Conservation (phyloP, 2,113 vertebrate genomes). For the Chionis minor region DNA sequence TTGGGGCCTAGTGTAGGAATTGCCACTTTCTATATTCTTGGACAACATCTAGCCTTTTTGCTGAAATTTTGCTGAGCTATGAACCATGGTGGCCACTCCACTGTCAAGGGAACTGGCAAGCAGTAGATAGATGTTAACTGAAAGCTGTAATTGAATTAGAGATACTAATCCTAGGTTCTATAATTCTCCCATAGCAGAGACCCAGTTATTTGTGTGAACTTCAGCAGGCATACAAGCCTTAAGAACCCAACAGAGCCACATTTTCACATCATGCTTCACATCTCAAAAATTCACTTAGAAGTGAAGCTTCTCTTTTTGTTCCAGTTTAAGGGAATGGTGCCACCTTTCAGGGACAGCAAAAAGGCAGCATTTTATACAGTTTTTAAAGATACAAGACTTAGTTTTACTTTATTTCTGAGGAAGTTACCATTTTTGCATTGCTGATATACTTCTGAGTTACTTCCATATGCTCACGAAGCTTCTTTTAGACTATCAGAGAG, state of each 20-base stretch:
- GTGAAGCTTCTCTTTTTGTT: background rate
- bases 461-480: fast-evolving
- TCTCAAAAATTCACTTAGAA: background rate
- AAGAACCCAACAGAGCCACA: background rate
- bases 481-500: background rate
- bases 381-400: background rate
- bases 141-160: background rate
- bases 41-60: background rate
- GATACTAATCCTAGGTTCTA: background rate
- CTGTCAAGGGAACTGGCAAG: background rate
- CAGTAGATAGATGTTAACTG: background rate
- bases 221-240: background rate
- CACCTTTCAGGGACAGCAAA: background rate
- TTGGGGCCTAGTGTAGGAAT: background rate
- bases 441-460: background rate
- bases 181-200: background rate
- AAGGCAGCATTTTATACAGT: background rate
- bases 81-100: background rate
- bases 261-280: background rate
- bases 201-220: background rate
- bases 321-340: background rate
- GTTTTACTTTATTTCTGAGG: background rate
- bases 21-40: background rate
- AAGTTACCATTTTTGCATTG: background rate
- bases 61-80: background rate